Base-by-base conservation (phyloP, 2,113 vertebrate genomes). In the Chrysochloris asiatica region DNA sequence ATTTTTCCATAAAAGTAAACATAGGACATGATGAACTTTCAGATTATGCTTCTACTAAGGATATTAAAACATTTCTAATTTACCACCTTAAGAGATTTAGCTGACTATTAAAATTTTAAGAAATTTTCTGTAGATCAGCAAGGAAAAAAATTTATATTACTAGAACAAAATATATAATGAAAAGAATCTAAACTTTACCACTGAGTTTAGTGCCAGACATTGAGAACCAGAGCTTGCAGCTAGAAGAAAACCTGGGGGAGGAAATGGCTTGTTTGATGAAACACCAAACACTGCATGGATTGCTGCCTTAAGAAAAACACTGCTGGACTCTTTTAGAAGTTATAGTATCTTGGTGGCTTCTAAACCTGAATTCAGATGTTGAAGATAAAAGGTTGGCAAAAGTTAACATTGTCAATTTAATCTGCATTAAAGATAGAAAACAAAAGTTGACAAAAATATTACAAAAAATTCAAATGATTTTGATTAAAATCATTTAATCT, bases 111-210 rank as follows among this genome's bases (percentile, higher is more conserved):
- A 63, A 90, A 95, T 86, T 93, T 97, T 93, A 22, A 87, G 75
- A 91, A 36, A 61, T 91, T 95, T 95, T 95, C 73, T 82, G 2
- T 90, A 93, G 75, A 85, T 89, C 56, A 41, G 4, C 93, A 92
- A 76, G 80, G 92, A 89, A 96, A 82, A 89, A 92, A 63, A 94
- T 94, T 77, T 96, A 90, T 93, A 84, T 67, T 92, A 38, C 83
- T 93, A 96, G 89, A 95, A 90, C 65, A 95, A 95, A 95, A 95
- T 86, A 54, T 92, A 95, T 95, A 96, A 79, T 75, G 88, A 77
- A 73, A 80, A 84, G 84, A 63, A 6, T 38, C 93, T 92, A 83
- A 94, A 96, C 84, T 95, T 93, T 84, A 85, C 94, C 71, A 86
- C 93, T 95, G 73, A 92, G 88, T 94, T 96, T 93, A 90, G 93